Evolutionary conservation across 2,797 vertebrate genomes (phyloP).

Genomic region (Morus bassanus): DNA sequence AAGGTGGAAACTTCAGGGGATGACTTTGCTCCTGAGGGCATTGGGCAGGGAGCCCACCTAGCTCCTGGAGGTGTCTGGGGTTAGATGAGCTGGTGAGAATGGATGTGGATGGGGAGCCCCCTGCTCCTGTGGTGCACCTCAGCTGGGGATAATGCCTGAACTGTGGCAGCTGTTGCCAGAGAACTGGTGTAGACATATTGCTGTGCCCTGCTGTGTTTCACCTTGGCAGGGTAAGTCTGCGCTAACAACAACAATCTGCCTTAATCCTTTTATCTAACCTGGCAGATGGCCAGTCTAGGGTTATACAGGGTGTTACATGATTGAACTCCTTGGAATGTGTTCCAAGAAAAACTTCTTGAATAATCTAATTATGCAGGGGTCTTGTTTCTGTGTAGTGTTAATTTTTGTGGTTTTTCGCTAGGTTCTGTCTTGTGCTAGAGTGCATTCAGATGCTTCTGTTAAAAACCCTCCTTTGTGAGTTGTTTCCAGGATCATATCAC

Average conservation of each 20-base stretch:
- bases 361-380: neutral
- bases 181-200: neutral
- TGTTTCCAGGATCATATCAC: neutral
- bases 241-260: neutral
- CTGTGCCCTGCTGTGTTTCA: neutral
- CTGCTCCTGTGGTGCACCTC: neutral
- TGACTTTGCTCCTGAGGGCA: neutral
- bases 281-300: neutral
- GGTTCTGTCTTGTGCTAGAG: neutral
- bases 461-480: neutral
- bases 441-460: neutral
- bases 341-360: neutral
- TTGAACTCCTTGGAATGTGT: neutral
- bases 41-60: accelerated
- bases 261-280: neutral
- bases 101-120: neutral
- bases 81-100: neutral
- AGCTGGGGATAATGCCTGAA: neutral
- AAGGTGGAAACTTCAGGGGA: neutral
- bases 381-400: neutral
- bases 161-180: neutral
- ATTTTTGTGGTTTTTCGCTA: neutral
- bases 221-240: neutral
- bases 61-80: neutral
- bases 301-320: neutral